Conservation (phyloP, 2,113 vertebrate species). For the Lonchura striata region DNA sequence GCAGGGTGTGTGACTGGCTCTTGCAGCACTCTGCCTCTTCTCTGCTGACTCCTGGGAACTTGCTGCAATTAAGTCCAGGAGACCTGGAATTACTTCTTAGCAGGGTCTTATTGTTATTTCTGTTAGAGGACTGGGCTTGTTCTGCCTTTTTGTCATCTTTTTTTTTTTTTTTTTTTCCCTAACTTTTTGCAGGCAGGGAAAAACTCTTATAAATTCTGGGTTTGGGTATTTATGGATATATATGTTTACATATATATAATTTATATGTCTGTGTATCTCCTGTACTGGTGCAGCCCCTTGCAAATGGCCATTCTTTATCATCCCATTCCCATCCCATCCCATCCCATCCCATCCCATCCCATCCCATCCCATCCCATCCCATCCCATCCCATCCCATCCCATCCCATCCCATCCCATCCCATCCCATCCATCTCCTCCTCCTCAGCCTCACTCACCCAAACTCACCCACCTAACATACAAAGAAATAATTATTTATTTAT, state of each 20-base stretch:
- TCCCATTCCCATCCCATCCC: not conserved
- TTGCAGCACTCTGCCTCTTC: slow-evolving; percentile 11
- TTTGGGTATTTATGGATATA: not conserved
- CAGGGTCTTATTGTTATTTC: not conserved
- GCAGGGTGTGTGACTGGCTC: not conserved
- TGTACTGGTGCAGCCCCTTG: not conserved
- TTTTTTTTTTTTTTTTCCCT: no score
- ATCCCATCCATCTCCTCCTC: not conserved
- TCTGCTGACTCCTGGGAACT: not conserved
- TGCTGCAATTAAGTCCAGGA: not conserved
- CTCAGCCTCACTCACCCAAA: not conserved
- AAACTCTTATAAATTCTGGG: not conserved
- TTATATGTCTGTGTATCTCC: not conserved
- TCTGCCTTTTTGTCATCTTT: not conserved
- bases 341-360: not conserved
- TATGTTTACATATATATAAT: not conserved
- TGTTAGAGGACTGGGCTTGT: not conserved
- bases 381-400: not conserved
- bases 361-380: not conserved
- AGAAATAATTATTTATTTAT: not conserved
- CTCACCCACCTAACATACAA: rapidly evolving
- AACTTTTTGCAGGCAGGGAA: not conserved
- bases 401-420: no score
- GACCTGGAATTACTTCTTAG: not conserved
- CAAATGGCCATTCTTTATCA: not conserved